phyloP scores from a whole-genome alignment of 2,888 invertebrate species.

The Prosopocoilus inquinatus region DNA sequence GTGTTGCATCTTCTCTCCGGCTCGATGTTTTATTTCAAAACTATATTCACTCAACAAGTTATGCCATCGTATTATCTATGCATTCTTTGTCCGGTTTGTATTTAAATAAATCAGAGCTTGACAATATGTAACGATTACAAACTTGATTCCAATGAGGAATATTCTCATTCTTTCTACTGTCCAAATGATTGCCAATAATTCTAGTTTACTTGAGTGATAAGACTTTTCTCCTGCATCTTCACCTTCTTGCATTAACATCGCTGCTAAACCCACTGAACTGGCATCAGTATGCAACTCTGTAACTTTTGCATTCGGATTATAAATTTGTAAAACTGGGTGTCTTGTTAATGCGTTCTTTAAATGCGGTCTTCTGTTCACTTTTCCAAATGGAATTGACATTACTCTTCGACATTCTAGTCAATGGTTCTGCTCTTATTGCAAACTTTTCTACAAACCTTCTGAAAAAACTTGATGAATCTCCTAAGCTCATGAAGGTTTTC shows the following conservation, averaged over 20 bases:
- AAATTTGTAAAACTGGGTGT: constrained; percentile 26
- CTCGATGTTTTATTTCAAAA: too few relatives aligned
- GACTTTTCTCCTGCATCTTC: constrained; percentile 33
- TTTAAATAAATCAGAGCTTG: constrained; percentile 19
- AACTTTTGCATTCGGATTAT: constrained; percentile 12
- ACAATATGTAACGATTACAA: constrained; percentile 42
- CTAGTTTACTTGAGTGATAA: constrained; percentile 41
- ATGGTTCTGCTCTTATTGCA: constrained; percentile 7
- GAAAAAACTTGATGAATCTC: constrained; percentile 28
- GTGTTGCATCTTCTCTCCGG: too few relatives aligned
- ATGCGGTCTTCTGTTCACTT: constrained; percentile 18
- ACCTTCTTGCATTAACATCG: constrained; percentile 30
- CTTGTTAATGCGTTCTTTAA: constrained; percentile 21
- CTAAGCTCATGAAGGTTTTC: constrained; percentile 22
- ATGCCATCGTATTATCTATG: too few relatives aligned
- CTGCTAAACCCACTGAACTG: constrained; percentile 30
- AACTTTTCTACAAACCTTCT: constrained; percentile 29
- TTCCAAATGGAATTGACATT: constrained; percentile 21
- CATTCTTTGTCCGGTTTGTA: too few relatives aligned
- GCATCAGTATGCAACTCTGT: constrained; percentile 33
- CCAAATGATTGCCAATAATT: constrained; percentile 40
- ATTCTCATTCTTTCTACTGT: constrained; percentile 39
- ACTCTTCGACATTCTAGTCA: background rate
- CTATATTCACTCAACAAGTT: too few relatives aligned
- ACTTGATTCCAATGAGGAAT: constrained; percentile 34